Evolutionary conservation across 2,888 invertebrate genomes (phyloP).

Genomic region (Pterostichus niger): DNA sequence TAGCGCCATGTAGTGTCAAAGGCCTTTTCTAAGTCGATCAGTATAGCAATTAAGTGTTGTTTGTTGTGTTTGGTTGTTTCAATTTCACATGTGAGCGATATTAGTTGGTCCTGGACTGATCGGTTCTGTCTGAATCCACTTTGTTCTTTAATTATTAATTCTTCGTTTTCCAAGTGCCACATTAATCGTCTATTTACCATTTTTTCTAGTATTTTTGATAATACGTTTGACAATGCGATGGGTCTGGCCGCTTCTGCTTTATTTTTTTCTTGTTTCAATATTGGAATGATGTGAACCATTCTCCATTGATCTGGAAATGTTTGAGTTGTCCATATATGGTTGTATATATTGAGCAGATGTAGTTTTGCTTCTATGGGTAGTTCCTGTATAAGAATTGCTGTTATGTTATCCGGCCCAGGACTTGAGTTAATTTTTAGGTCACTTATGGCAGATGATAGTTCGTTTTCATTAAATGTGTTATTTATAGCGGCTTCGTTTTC

Average conservation of each 20-base stretch:
- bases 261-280: slow-evolving; percentile 18
- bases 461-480: neutral
- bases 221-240: neutral
- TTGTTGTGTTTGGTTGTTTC: too few species aligned
- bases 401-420: slow-evolving; percentile 16
- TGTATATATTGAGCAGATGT: slow-evolving; percentile 14
- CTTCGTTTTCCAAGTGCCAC: slow-evolving; percentile 38
- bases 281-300: slow-evolving; percentile 19
- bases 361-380: neutral
- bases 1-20: too few species aligned
- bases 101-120: neutral
- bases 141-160: slow-evolving; percentile 11
- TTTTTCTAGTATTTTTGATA: slow-evolving; percentile 33
- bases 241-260: slow-evolving; percentile 20
- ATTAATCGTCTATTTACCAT: slow-evolving; percentile 37
- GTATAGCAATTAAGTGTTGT: too few species aligned
- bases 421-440: neutral
- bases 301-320: slow-evolving; percentile 28
- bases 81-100: too few species aligned
- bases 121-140: slow-evolving; percentile 18
- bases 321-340: slow-evolving; percentile 5
- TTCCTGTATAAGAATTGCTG: neutral
- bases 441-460: neutral
- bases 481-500: neutral
- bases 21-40: too few species aligned